phyloP scores from a whole-genome alignment of 2,888 invertebrate genomes.

The Drosophila borborema region DNA sequence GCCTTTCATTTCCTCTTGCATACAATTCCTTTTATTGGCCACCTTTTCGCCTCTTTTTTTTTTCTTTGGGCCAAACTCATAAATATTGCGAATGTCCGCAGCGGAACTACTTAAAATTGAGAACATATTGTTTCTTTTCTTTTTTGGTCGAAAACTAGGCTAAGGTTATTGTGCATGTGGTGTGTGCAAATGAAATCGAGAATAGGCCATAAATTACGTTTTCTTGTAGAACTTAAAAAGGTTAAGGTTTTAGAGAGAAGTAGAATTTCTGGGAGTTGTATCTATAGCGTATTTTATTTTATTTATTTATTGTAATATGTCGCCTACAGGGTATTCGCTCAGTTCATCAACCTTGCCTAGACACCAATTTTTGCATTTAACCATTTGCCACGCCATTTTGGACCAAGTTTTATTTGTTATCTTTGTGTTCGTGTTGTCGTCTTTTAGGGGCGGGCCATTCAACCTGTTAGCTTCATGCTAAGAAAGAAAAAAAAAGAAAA shows the following conservation, averaged over 20 bases:
- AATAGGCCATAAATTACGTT: neutral
- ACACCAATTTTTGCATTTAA: neutral
- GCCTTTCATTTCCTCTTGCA: constrained; percentile 12
- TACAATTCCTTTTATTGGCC: constrained; percentile 49
- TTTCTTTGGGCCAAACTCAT: constrained; percentile 35
- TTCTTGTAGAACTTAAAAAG: neutral
- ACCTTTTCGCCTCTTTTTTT: constrained; percentile 8
- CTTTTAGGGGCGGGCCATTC: constrained; percentile 28
- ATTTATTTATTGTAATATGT: too few relatives aligned
- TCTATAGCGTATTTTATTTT: too few relatives aligned
- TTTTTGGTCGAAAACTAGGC: constrained; percentile 3
- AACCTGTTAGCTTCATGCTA: constrained; percentile 57
- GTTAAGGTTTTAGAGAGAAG: neutral
- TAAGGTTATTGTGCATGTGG: constrained; percentile 5
- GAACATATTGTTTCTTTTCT: constrained; percentile 3
- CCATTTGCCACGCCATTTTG: constrained; percentile 2
- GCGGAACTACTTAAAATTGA: constrained; percentile 49
- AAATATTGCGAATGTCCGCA: constrained; percentile 53
- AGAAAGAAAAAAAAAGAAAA: constrained; percentile 1
- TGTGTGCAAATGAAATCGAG: neutral
- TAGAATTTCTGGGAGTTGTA: neutral
- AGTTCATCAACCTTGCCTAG: neutral
- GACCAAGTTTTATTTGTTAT: constrained; percentile 4
- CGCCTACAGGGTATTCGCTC: neutral
- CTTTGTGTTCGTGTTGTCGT: constrained; percentile 27